Conservation (phyloP, 2,797 vertebrate species). For the Poeciliopsis gracilis region DNA sequence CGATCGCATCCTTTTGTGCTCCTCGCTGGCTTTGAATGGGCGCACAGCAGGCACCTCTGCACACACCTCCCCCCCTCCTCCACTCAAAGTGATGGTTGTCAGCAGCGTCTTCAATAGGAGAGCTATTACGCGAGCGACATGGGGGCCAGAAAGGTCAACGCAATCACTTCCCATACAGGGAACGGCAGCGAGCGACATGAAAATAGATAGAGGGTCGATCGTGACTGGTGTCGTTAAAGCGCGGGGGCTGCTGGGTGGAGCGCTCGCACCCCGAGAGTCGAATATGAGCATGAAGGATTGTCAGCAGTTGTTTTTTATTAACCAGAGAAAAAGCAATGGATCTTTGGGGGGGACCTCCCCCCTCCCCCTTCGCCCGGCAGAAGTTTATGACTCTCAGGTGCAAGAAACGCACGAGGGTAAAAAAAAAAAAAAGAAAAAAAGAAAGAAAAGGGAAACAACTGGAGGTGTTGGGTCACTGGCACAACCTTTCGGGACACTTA, state of each 20-base stretch:
- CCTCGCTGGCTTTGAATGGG: constrained; percentile 61
- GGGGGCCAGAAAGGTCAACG: constrained; percentile 76
- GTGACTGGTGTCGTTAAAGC: constrained; percentile 36
- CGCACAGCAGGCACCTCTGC: constrained; percentile 65
- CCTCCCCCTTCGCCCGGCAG: neutral
- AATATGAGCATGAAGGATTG: neutral
- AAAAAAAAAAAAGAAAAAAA: neutral
- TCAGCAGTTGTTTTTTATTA: neutral
- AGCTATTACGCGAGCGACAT: constrained; percentile 68
- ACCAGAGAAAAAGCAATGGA: neutral
- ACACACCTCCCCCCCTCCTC: constrained; percentile 28
- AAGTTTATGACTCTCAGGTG: neutral
- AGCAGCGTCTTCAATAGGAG: constrained; percentile 65
- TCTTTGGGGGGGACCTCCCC: neutral
- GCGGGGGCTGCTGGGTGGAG: constrained; percentile 17
- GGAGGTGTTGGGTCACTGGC: neutral
- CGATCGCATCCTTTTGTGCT: constrained; percentile 63
- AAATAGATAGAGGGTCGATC: constrained; percentile 50
- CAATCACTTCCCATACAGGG: constrained; percentile 61
- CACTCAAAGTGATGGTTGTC: constrained; percentile 72
- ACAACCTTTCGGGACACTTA: neutral
- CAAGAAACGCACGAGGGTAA: neutral
- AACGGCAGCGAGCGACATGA: constrained; percentile 37
- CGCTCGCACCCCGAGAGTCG: constrained; percentile 18
- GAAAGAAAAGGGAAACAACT: too few species aligned